phyloP scores from a whole-genome alignment of 2,113 vertebrate species.

The Scophthalmus maximus region DNA sequence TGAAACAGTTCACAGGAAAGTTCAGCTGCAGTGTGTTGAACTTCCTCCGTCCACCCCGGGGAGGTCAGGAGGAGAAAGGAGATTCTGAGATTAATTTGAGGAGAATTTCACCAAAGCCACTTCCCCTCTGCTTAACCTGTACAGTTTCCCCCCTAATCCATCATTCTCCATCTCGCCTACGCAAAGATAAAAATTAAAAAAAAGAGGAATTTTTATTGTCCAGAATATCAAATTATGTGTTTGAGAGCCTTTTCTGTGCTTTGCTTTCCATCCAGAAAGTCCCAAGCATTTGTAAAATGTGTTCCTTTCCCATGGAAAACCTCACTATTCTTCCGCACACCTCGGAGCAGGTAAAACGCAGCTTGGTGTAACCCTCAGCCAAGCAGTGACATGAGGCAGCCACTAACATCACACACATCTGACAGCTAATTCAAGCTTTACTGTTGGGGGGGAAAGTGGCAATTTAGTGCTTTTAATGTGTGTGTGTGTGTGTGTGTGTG shows the following conservation, averaged over 20 bases:
- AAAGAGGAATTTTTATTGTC: slow-evolving; percentile 8
- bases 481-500: not conserved
- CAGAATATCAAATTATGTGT: slow-evolving; percentile 16
- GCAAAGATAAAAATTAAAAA: not conserved
- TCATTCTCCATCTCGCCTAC: slow-evolving; percentile 22
- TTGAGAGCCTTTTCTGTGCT: slow-evolving; percentile 38
- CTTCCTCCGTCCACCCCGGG: slow-evolving; percentile 9
- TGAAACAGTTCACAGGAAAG: slow-evolving; percentile 41
- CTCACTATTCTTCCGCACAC: not conserved
- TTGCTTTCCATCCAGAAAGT: too few species aligned
- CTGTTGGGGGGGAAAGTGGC: slow-evolving; percentile 27
- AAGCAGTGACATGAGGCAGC: slow-evolving; percentile 26
- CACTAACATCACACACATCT: slow-evolving; percentile 40
- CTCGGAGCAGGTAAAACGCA: not conserved
- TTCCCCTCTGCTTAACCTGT: not conserved
- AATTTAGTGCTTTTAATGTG: slow-evolving; percentile 29
- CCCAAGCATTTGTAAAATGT: too few species aligned
- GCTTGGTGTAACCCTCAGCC: not conserved
- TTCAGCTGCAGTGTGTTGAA: slow-evolving; percentile 49
- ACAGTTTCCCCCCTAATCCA: not conserved
- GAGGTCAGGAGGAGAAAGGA: slow-evolving; percentile 24
- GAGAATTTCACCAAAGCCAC: not conserved
- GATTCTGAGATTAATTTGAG: slow-evolving; percentile 17
- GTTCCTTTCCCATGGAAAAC: slow-evolving; percentile 10
- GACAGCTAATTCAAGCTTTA: slow-evolving; percentile 50